Evolutionary conservation across 1,140 invertebrate species (phyloP), one percentile per base, ranked within the genome.

Genomic region (Pseudomyrmex sp.): DNA sequence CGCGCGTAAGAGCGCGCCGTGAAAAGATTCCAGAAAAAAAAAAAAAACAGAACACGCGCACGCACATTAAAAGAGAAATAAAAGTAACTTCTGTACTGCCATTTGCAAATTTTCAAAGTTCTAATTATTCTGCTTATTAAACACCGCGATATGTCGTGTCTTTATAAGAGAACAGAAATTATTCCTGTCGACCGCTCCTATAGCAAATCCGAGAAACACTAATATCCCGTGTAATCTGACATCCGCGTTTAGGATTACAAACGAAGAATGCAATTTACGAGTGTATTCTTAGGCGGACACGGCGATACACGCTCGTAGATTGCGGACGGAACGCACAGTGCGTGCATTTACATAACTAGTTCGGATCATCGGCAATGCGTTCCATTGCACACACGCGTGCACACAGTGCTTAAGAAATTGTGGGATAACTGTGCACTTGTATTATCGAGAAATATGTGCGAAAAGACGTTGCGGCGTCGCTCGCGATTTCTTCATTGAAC

Each of bases 311-410:
- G 62, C 59, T 83, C 83, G 83, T 85, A 88, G 86, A 91, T 87
- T 87, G 82, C 82, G 75, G 75, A 50, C 76, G 82, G 89, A 88
- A 91, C 88, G 89, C 87, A 56, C 73, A 50, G 69, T 54, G 65
- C 54, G 12, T 58, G 63, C 83, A 92, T 92, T 92, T 91, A 88
- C 91, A 92, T 92, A 92, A 92, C 91, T 92, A 91, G 91, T 92
- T 91, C 84, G 87, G 61, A 69, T 84, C 73, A 82, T 85, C 88
- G 77, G 58, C 58, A 46, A 72, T 69, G 54, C 75, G 87, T 88
- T 88, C 77, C 82, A 35, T 35, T 35, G 35, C 35, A 35, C 35
- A 84, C 35, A 74, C 83, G 82, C 85, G 77, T 61, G 12, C 23
- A 18, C 15, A 12, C 46, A 54, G 26, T 26, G 69, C 69, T 80